Evolutionary conservation across 2,797 vertebrate species (phyloP).

Genomic region (Clarias pachynema): DNA sequence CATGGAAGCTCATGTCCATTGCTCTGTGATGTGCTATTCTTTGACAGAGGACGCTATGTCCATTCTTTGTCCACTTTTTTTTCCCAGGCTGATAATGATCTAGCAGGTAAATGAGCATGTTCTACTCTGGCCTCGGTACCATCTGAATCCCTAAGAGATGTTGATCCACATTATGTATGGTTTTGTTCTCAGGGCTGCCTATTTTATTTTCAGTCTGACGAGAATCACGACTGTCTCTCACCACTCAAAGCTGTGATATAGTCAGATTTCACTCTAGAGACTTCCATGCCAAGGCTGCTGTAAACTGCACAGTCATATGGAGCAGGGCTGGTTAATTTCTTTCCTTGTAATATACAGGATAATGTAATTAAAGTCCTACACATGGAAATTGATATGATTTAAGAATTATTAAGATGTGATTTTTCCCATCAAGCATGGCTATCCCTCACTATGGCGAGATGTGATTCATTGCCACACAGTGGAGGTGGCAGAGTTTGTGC

Average conservation of each 20-base stretch:
- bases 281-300: background rate
- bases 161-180: slow-evolving; percentile 1
- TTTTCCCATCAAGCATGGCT: background rate
- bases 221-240: slow-evolving; percentile 24
- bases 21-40: background rate
- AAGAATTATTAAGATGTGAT: slow-evolving; percentile 6
- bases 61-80: background rate
- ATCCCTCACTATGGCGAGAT: slow-evolving; percentile 26
- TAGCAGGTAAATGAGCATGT: background rate
- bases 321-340: slow-evolving; percentile 17
- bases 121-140: background rate
- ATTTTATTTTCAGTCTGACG: slow-evolving; percentile 17
- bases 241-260: slow-evolving; percentile 22
- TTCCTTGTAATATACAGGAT: background rate
- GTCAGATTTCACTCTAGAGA: slow-evolving; percentile 12
- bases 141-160: background rate
- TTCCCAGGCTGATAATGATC: background rate
- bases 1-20: background rate
- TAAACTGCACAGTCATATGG: slow-evolving; percentile 4
- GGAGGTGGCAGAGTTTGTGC: slow-evolving; percentile 40
- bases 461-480: slow-evolving; percentile 45
- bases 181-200: background rate
- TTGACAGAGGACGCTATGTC: background rate
- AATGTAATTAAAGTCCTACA: slow-evolving; percentile 1
- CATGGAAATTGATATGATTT: slow-evolving; percentile 26